Evolutionary conservation across 2,113 vertebrate genomes (phyloP), one percentile per base, ranked within the genome.

Genomic region (Cryptoleucopteryx plumbea): DNA sequence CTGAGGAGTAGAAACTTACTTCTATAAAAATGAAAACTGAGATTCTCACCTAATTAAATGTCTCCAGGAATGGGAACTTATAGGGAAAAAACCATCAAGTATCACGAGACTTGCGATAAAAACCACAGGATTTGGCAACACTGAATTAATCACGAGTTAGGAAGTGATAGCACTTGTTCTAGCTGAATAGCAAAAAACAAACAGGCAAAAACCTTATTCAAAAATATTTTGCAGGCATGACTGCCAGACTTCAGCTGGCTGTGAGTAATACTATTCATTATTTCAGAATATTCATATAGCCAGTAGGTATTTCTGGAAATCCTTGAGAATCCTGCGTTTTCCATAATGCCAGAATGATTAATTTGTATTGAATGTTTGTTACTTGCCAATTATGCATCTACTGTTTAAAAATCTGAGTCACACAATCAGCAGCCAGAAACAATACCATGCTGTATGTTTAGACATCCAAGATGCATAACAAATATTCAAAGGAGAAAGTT

Each of bases 21-120:
- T 90, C 59, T 67, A 80, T 91, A 94, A 88, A 95, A 95, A 87
- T 12, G 70, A 96, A 96, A 95, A 86, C 47, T 55, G 85, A 96
- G 78, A 96, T 95, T 96, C 91, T 94, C 93, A 94, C 82, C 87
- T 96, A 95, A 96, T 97, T 95, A 94, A 93, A 94, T 67, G 55
- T 88, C 84, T 96, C 74, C 0, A 0, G 71, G 58, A 95, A 81
- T 62, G 81, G 86, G 66, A 91, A 91, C 42, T 73, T 96, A 80
- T 9, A 88, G 66, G 32, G 29, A 7, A 75, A 86, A 53, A 88
- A 58, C 0, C 36, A 80, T 50, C 45, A 87, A 91, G 50, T 96
- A 93, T 97, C 96, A 86, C 9, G n/a, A 97, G 93, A 96, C 50
- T 67, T 78, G 72, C 0, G 42, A 93, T 94, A 96, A 93, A 96